Evolutionary conservation across 2,888 invertebrate species (phyloP), one percentile per base, ranked within the genome.

Genomic region (Scaptomyza polygonia): DNA sequence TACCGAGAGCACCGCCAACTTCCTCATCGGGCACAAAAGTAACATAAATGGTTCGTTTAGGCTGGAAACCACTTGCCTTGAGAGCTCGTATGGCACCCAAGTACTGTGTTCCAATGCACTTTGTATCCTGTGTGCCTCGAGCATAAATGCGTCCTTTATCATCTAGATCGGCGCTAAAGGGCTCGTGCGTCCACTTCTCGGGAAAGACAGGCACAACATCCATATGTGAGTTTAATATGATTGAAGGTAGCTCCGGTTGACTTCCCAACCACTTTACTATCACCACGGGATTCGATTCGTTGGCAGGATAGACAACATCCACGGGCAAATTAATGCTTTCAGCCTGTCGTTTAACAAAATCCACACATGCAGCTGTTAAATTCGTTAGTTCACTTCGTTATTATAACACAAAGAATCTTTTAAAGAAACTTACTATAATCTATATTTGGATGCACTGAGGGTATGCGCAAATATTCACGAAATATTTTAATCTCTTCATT

Each of bases 141-240:
- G 94, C 96, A 89, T 92, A 95, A 67, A 96, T 96, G 87, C 97
- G 95, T 1, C 98, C 98, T 58, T 96, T 93, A 1, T 94, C 94
- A 88, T 97, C 97, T 88, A 98, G 96, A 73, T 96, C 94, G 0
- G 96, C 98, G 72, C 94, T 94, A 91, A 98, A 99, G 7, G 99
- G 98, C 36, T 96, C 96, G 90, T 97, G 94, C 0, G 94, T 96
- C 99, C 99, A 99, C 88, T 96, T 95, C 32, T 98, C 96, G 76
- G 94, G 93, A 88, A 95, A 96, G 0, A 96, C 98, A 6, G 97
- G 96, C 0, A 99, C 98, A 1, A 99, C 98, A 91, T 99, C 99
- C 93, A 96, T 97, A 89, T 99, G 98, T 7, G 97, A 97, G 90
- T 98, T 98, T 27, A 98, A 93, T 40, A 39, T 39, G 39, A 39